Evolutionary conservation across 2,113 vertebrate genomes (phyloP).

Genomic region (Geococcyx californianus): DNA sequence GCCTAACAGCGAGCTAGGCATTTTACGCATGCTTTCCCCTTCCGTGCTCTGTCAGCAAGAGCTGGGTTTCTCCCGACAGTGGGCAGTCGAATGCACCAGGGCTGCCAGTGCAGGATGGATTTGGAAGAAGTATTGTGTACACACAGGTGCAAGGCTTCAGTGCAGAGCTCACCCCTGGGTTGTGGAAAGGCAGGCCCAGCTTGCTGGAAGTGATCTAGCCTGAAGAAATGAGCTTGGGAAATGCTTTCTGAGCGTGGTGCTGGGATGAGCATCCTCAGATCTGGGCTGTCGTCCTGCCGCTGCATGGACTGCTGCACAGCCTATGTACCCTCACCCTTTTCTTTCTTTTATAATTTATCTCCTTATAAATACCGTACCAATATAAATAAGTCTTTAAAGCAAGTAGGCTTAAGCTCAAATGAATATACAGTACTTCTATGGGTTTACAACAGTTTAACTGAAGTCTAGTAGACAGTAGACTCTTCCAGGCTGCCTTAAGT

Average conservation of each 20-base stretch:
- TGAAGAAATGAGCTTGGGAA: not conserved
- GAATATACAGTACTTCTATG: not conserved
- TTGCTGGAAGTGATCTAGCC: not conserved
- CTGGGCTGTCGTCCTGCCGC: not conserved
- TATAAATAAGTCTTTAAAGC: not conserved
- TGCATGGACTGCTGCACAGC: not conserved
- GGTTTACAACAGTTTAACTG: not conserved
- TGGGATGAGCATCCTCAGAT: not conserved
- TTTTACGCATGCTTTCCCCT: not conserved
- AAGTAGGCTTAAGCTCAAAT: not conserved
- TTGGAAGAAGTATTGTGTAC: not conserved
- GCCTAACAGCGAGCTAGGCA: accelerated
- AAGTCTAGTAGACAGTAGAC: not conserved
- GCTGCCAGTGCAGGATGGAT: not conserved
- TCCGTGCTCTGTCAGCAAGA: not conserved
- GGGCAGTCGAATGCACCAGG: accelerated
- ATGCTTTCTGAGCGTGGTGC: not conserved
- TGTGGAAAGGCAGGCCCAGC: not conserved
- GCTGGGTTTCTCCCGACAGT: not conserved
- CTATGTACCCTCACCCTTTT: not conserved
- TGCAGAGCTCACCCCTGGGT: not conserved
- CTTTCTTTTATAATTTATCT: not conserved
- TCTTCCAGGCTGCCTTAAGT: not conserved
- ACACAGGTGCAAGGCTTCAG: accelerated
- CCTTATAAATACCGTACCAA: not conserved